These are phyloP conservation scores for Onychomys leucogaster DNA, from an alignment of 2,797 vertebrate genomes.

Conservation along the genomic window DNA sequence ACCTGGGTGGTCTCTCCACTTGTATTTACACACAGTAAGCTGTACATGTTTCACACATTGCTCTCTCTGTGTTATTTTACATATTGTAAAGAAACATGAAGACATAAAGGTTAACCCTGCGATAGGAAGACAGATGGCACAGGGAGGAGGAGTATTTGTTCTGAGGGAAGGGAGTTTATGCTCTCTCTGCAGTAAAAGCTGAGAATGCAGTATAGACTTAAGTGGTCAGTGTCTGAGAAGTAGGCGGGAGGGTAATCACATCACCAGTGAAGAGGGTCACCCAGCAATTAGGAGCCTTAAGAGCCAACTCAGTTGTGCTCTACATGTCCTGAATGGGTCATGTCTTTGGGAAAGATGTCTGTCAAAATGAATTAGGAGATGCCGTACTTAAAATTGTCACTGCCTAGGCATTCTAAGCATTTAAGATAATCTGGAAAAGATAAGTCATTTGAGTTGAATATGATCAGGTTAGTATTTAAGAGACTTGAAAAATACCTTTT, in stretches of 20 bases:
- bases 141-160: not conserved
- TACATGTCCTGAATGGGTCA: not conserved
- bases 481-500: not conserved
- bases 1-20: not conserved
- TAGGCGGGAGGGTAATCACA: not conserved
- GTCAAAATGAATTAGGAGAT: conserved; percentile 28
- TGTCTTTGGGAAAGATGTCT: not conserved
- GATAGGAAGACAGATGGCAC: not conserved
- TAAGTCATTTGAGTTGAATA: not conserved
- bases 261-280: not conserved
- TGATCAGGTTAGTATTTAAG: not conserved
- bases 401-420: conserved; percentile 21
- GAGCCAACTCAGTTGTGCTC: not conserved
- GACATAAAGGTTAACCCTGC: not conserved
- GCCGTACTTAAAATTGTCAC: not conserved
- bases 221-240: not conserved
- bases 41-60: not conserved
- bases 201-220: not conserved
- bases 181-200: not conserved
- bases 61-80: not conserved
- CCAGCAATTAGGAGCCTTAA: not conserved
- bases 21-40: not conserved
- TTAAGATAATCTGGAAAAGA: conserved; percentile 1
- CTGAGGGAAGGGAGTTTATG: not conserved
- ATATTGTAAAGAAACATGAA: not conserved